These are phyloP conservation scores for Tadarida brasiliensis DNA, from an alignment of 2,797 vertebrate species.

Conservation along the genomic window DNA sequence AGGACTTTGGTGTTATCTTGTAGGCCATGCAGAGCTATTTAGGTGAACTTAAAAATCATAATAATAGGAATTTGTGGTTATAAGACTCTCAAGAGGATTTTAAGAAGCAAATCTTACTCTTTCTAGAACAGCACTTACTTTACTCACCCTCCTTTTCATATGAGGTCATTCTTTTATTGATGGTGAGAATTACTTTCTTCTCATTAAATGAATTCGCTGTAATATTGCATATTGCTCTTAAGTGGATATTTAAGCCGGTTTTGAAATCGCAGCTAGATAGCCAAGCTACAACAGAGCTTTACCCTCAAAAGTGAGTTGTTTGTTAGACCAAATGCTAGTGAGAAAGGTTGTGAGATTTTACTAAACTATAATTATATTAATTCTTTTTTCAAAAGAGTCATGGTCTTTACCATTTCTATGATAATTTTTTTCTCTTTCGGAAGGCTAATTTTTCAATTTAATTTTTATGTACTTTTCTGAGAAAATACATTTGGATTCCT, in stretches of 20 bases:
- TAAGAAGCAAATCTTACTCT: not conserved
- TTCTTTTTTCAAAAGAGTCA: not conserved
- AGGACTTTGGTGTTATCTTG: not conserved
- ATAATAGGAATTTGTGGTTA: not conserved
- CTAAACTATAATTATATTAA: not conserved
- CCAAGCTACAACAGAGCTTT: not conserved
- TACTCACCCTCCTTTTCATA: not conserved
- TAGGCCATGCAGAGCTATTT: not conserved
- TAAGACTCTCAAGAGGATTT: conserved; percentile 16
- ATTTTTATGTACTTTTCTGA: conserved; percentile 40
- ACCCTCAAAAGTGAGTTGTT: not conserved
- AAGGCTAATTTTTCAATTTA: conserved; percentile 24
- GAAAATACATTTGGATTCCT: conserved; percentile 30
- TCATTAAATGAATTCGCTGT: not conserved
- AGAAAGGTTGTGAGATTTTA: conserved; percentile 45
- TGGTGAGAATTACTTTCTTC: not conserved
- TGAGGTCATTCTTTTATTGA: conserved; percentile 45
- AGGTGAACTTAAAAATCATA: not conserved
- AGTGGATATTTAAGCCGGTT: conserved; percentile 38
- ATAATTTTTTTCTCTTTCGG: conserved; percentile 7
- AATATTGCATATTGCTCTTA: not conserved
- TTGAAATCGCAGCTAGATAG: conserved; percentile 6
- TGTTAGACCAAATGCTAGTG: not conserved
- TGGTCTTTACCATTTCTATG: not conserved
- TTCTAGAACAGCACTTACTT: conserved; percentile 3